phyloP scores from a whole-genome alignment of 1,140 invertebrate species.

The Caenorhabditis brenneri region DNA sequence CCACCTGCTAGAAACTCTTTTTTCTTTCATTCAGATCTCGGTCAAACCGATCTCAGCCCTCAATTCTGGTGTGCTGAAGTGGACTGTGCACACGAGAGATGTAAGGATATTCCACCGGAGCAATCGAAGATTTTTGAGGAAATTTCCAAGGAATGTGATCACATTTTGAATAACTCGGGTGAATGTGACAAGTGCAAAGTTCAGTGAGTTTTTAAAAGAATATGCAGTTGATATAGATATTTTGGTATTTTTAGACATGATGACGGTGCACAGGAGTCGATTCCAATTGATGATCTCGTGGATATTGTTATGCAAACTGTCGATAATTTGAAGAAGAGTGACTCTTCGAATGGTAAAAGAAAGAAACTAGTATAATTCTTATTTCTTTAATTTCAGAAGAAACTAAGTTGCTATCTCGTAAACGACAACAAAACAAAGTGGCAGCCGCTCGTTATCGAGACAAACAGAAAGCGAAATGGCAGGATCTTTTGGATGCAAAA shows the following conservation, averaged over 20 bases:
- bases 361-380: neutral
- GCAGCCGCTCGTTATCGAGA: conserved; percentile 50
- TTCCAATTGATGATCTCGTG: conserved; percentile 47
- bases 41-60: conserved; percentile 1
- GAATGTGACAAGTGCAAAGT: conserved; percentile 22
- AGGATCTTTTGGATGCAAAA: neutral
- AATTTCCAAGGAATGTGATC: conserved; percentile 20
- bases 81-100: conserved; percentile 17
- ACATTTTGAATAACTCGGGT: neutral
- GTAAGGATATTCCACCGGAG: conserved; percentile 15
- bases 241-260: neutral
- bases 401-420: conserved; percentile 24
- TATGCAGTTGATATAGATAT: neutral
- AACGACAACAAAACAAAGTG: conserved; percentile 51
- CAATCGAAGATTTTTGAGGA: conserved; percentile 11
- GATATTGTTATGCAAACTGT: conserved; percentile 52
- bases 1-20: too few relatives aligned
- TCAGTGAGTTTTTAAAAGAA: neutral
- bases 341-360: neutral
- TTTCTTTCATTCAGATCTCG: neutral
- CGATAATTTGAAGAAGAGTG: conserved; percentile 40
- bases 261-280: neutral
- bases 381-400: conserved; percentile 1
- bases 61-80: conserved; percentile 38
- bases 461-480: conserved; percentile 50